These are phyloP conservation scores for Cacoxenus indagator DNA, from an alignment of 2,888 invertebrate species.

Conservation along the genomic window DNA sequence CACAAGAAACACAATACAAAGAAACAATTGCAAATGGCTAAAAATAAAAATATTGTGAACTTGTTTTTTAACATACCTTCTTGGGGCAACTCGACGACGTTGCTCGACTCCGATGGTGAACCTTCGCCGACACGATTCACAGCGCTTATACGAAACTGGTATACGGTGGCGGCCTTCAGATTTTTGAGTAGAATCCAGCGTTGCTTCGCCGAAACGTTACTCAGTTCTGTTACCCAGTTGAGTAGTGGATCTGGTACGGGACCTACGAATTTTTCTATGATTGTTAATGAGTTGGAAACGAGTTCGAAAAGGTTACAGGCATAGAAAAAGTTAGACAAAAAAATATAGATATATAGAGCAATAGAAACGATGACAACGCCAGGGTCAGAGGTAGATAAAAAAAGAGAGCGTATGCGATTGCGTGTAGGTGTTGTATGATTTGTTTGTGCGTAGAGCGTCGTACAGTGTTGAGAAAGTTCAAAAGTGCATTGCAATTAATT, in stretches of 20 bases:
- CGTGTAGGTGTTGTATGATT: too few species aligned
- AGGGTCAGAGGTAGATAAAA: too few species aligned
- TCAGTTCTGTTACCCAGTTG: constrained; percentile 90
- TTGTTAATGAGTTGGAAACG: constrained; percentile 39
- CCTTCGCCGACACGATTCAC: constrained; percentile 97
- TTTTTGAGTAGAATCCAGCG: constrained; percentile 86
- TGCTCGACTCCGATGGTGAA: constrained; percentile 89
- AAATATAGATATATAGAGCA: not conserved
- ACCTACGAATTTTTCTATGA: constrained; percentile 76
- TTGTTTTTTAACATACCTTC: constrained; percentile 80
- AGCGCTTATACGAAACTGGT: constrained; percentile 97
- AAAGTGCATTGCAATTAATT: too few species aligned
- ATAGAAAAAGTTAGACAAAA: constrained; percentile 1
- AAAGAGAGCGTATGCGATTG: too few species aligned
- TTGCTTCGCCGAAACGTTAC: constrained; percentile 85
- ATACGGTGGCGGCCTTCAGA: constrained; percentile 93
- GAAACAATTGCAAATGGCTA: too few species aligned
- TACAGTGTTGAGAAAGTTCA: too few species aligned
- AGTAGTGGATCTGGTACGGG: constrained; percentile 87
- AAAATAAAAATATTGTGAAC: constrained; percentile 5
- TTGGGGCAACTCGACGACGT: constrained; percentile 92
- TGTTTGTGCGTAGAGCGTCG: too few species aligned
- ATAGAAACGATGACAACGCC: too few species aligned
- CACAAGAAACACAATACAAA: constrained; percentile 16
- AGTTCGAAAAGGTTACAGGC: constrained; percentile 21